Evolutionary conservation across 2,888 invertebrate species (phyloP), one percentile per base, ranked within the genome.

Genomic region (Monopis laevigella): DNA sequence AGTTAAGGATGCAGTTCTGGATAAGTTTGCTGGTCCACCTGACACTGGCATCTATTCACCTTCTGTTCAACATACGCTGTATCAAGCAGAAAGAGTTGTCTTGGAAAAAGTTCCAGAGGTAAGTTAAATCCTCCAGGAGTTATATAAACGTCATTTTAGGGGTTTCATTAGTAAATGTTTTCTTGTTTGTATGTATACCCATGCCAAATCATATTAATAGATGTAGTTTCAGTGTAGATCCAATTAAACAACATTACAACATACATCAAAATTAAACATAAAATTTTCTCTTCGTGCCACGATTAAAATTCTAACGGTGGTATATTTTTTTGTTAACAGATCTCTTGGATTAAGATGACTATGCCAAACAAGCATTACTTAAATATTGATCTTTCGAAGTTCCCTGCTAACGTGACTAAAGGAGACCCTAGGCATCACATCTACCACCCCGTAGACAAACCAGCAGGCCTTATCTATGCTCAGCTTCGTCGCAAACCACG

Each of bases 321-420:
- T 29, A 10, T 27, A 14, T 13, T 43, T 43, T 14, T 41, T 64
- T 62, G 49, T 54, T 44, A 45, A 43, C 75, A 90, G 86, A 84
- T 90, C 34, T 73, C 78, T 3, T 85, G 85, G 58, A 87, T 91
- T 39, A 86, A 86, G 50, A 89, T 91, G 86, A 83, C 84, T 45
- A 88, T 92, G 87, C 92, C 92, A 1, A 92, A 92, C 65, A 90
- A 89, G 53, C 92, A 92, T 59, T 92, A 92, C 59, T 85, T 88
- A 52, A 86, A 85, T 50, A 84, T 91, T 30, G 90, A 92, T 58
- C 83, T 90, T 54, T 85, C 87, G 5, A 88, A 88, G 52, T 91
- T 92, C 66, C 86, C 88, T 16, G 77, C 80, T 1, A 75, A 83
- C 38, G 77, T 88, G 11, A 83, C 84, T 10, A 84, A 85, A 13